Evolutionary conservation across 2,797 vertebrate species (phyloP), one percentile per base, ranked within the genome.

Genomic region (Potorous gilbertii): DNA sequence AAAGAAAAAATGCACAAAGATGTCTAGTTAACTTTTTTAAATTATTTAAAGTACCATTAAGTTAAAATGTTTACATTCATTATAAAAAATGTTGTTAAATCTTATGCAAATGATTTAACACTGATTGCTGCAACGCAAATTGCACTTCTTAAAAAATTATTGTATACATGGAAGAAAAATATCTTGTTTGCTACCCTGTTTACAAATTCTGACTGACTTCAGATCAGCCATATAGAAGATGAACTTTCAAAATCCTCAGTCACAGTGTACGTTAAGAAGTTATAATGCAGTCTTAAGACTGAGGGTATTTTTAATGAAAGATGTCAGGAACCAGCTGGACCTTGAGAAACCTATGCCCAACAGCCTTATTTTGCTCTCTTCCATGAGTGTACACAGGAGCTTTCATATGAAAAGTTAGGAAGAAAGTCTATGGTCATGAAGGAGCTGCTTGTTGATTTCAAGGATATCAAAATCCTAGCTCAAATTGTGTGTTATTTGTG

Each of bases 181-280:
- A 98, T 98, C 97, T 98, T 93, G 98, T 99, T 99, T 99, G 98
- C 99, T 99, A 99, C 99, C 99, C 99, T 99, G 99, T 99, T 99
- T 99, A 98, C 98, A 99, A 98, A 98, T 98, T 98, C 97, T 0
- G 55, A 98, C 98, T 96, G 97, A 97, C 97, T 96, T 98, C 95
- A 97, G 98, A 97, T 97, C 98, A 98, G 98, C 95, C 98, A 94
- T 94, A 98, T 27, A 87, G 98, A 98, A 98, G 97, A 99, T 92
- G 97, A 99, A 99, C 98, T 99, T 98, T 98, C 98, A 99, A 98
- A 98, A 98, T 98, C 96, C 34, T 98, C 98, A 99, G 98, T 98
- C 98, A 98, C 97, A 98, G 98, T 98, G 98, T 98, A 98, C 91
- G 96, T 97, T 96, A 94, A 92, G 16, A 97, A 98, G 92, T 97